These are phyloP conservation scores for Platerodrilus igneus DNA, from an alignment of 2,888 invertebrate species.

Conservation along the genomic window DNA sequence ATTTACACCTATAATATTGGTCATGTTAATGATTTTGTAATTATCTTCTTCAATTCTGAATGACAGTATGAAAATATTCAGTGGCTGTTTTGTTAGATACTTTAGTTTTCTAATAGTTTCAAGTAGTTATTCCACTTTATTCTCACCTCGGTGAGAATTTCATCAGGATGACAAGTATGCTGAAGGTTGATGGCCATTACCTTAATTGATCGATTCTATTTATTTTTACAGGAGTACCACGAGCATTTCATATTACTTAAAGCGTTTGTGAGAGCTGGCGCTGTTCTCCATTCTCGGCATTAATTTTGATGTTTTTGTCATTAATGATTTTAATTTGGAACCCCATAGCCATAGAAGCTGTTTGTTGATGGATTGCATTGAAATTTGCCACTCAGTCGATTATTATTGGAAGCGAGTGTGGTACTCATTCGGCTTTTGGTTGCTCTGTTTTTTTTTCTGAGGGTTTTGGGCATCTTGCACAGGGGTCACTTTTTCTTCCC, in stretches of 20 bases:
- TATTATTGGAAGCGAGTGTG: slow-evolving; percentile 6
- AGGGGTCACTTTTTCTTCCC: too few relatives aligned
- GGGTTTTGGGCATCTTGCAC: too few relatives aligned
- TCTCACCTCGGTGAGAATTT: slow-evolving; percentile 6
- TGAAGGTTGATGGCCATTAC: slow-evolving; percentile 12
- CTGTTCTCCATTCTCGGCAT: slow-evolving; percentile 3
- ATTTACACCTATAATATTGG: slow-evolving; percentile 9
- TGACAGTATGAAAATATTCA: slow-evolving; percentile 12
- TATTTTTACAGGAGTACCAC: slow-evolving; percentile 13
- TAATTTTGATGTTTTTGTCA: slow-evolving; percentile 10
- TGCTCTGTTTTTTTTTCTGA: too few relatives aligned
- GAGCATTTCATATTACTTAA: slow-evolving; percentile 1
- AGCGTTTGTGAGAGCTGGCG: slow-evolving; percentile 3
- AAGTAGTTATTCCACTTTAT: slow-evolving; percentile 10
- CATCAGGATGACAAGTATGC: slow-evolving; percentile 6
- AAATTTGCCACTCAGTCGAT: slow-evolving; percentile 7
- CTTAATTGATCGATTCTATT: slow-evolving; percentile 13
- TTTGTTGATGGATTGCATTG: slow-evolving; percentile 1
- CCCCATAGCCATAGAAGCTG: background rate
- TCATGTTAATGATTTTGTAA: slow-evolving; percentile 14
- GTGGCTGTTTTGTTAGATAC: slow-evolving; percentile 11
- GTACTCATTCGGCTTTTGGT: too few relatives aligned
- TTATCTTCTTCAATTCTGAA: slow-evolving; percentile 16
- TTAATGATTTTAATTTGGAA: too few relatives aligned
- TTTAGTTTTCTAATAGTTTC: slow-evolving; percentile 10